Conservation (phyloP, 1,140 invertebrate genomes). For the Carcinoscorpius rotundicauda region DNA sequence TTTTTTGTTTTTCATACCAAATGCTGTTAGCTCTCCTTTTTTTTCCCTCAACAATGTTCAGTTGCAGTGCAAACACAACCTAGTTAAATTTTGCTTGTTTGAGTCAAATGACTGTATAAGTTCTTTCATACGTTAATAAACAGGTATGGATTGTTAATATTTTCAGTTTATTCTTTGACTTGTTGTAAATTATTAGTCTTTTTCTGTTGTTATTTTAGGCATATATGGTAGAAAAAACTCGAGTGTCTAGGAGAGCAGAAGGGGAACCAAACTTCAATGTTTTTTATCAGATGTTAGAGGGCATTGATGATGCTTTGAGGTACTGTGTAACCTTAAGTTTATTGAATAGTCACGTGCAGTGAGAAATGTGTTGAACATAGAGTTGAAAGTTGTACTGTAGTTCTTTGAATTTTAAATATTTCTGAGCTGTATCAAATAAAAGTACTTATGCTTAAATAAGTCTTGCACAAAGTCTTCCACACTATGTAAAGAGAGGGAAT, state of each 20-base stretch:
- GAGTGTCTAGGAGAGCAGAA: conserved; percentile 51
- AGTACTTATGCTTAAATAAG: no score
- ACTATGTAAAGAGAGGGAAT: no score
- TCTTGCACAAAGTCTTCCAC: no score
- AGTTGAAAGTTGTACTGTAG: no score
- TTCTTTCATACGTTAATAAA: neutral
- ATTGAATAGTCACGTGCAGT: neutral
- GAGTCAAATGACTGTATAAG: no score
- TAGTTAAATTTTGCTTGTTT: no score
- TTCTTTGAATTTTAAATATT: no score
- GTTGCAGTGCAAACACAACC: no score
- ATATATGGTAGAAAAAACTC: conserved; percentile 53
- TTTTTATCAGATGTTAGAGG: conserved; percentile 67
- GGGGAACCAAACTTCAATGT: conserved; percentile 69
- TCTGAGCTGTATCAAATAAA: no score
- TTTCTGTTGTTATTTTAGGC: conserved; percentile 12
- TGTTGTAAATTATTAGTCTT: neutral
- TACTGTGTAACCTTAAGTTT: conserved; percentile 12
- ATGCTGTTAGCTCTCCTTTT: no score
- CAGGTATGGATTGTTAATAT: neutral
- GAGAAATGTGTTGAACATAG: neutral
- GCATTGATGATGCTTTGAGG: conserved; percentile 54
- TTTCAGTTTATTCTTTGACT: neutral
- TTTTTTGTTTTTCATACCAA: no score
- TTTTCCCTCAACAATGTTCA: no score